Conservation (phyloP, 2,888 invertebrate genomes). For the Pasiphila rectangulata region DNA sequence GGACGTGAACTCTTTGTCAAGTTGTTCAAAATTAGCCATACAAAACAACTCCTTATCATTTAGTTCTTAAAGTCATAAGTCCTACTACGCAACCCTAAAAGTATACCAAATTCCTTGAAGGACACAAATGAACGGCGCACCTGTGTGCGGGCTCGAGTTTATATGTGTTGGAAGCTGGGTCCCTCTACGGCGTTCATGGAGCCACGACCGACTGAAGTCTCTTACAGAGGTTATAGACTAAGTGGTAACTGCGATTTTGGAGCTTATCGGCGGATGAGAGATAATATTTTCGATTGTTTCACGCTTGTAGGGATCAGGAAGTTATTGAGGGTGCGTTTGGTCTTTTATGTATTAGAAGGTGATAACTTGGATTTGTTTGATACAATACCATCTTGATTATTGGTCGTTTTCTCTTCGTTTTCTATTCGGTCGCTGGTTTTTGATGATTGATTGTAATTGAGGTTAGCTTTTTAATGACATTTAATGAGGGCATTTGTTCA, state of each 20-base stretch:
- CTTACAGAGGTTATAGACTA: slow-evolving; percentile 28
- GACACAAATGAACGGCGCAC: slow-evolving; percentile 37
- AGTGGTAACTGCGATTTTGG: slow-evolving; percentile 22
- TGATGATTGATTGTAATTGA: no score
- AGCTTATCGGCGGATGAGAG: slow-evolving; percentile 35
- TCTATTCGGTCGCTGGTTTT: background rate
- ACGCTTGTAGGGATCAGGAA: slow-evolving; percentile 13
- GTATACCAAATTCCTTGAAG: slow-evolving; percentile 47
- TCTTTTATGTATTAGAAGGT: background rate
- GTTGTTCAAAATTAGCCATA: no score
- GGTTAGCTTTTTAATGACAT: no score
- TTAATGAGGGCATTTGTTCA: no score
- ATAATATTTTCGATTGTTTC: slow-evolving; percentile 36
- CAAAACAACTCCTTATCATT: no score
- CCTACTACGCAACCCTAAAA: no score
- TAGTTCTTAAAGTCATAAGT: no score
- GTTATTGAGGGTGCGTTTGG: slow-evolving; percentile 1
- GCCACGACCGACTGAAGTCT: slow-evolving; percentile 36
- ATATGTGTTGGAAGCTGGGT: slow-evolving; percentile 64
- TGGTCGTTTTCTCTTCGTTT: no score
- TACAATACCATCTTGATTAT: no score
- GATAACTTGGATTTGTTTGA: no score
- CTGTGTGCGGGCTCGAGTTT: slow-evolving; percentile 37
- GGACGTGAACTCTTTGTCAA: no score
- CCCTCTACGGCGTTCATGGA: slow-evolving; percentile 49